phyloP scores from a whole-genome alignment of 2,888 invertebrate genomes.

The Aphelenchoides bicaudatus region DNA sequence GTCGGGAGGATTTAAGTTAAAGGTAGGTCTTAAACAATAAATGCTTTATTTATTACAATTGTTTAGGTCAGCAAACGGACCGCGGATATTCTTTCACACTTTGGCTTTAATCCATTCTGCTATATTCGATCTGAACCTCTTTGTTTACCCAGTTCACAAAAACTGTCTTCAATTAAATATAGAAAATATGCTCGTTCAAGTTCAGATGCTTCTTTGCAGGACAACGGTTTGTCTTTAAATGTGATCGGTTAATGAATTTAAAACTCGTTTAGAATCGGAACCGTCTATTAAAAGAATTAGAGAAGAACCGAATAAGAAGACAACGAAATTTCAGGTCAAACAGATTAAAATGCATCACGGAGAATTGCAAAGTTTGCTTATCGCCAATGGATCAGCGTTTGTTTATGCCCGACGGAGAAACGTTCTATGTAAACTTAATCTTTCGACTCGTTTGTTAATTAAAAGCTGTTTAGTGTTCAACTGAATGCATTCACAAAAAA shows the following conservation, averaged over 20 bases:
- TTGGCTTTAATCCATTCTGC: slow-evolving; percentile 5
- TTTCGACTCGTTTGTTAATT: no score
- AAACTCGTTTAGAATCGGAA: background rate
- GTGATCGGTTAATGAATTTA: background rate
- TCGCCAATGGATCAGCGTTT: slow-evolving; percentile 10
- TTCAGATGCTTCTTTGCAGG: no score
- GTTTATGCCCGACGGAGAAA: slow-evolving; percentile 16
- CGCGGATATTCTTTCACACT: background rate
- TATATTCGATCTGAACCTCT: no score
- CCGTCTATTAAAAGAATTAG: background rate
- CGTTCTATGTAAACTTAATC: no score
- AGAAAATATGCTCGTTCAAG: no score
- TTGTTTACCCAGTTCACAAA: no score
- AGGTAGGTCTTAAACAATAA: slow-evolving; percentile 3
- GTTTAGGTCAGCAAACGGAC: slow-evolving; percentile 7
- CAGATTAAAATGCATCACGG: slow-evolving; percentile 12
- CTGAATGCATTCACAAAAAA: slow-evolving; percentile 29
- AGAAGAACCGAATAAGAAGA: no score
- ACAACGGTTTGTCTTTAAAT: no score
- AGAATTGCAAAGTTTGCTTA: slow-evolving; percentile 12
- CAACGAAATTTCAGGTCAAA: background rate
- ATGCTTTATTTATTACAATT: background rate
- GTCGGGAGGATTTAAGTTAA: background rate
- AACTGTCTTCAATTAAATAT: no score
- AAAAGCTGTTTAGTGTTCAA: no score